These are phyloP conservation scores for Megaceryle alcyon DNA, from an alignment of 2,797 vertebrate genomes.

Conservation along the genomic window DNA sequence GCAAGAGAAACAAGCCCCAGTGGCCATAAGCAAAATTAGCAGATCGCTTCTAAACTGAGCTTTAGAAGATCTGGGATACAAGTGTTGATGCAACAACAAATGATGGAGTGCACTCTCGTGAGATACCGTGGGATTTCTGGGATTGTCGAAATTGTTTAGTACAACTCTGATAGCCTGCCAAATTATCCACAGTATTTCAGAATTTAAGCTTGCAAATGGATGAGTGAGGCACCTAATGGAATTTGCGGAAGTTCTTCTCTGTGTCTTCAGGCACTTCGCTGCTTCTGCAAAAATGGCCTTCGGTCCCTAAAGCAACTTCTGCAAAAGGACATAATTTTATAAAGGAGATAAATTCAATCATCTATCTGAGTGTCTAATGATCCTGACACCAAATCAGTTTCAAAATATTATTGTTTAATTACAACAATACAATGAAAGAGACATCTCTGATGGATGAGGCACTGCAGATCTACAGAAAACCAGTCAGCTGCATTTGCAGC, in stretches of 20 bases:
- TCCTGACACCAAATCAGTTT: neutral
- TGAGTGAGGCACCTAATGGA: neutral
- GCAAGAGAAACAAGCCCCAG: neutral
- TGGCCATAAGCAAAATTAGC: neutral
- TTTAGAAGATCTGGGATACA: neutral
- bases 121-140: neutral
- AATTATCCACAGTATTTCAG: neutral
- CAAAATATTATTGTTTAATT: slow-evolving; percentile 1
- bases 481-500: neutral
- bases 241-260: neutral
- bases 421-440: neutral
- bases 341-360: neutral
- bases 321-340: neutral
- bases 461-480: neutral
- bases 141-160: neutral
- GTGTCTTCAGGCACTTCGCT: neutral
- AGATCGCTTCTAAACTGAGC: neutral
- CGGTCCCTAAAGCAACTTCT: neutral
- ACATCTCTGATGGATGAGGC: neutral
- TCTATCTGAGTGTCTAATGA: neutral
- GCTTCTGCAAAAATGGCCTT: neutral
- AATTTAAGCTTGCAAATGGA: neutral
- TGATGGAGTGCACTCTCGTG: rapidly evolving
- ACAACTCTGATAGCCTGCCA: neutral
- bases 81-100: neutral